Conservation (phyloP, 2,888 invertebrate species). For the Acanthosepion pharaonis region DNA sequence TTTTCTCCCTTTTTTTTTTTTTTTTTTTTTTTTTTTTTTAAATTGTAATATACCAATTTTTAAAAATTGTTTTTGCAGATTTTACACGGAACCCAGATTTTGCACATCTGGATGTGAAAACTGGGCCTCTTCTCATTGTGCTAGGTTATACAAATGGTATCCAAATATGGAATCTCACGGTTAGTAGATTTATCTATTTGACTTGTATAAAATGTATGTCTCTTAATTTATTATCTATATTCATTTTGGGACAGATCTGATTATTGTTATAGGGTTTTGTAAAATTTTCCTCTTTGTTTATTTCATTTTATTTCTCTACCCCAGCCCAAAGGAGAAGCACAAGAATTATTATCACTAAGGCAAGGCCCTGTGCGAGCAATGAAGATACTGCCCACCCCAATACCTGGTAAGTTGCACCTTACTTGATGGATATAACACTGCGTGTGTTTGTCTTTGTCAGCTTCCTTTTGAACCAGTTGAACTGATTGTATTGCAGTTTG, state of each 20-base stretch:
- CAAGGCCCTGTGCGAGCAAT: slow-evolving; percentile 90
- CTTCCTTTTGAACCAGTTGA: no score
- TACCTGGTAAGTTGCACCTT: slow-evolving; percentile 67
- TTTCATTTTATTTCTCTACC: slow-evolving; percentile 58
- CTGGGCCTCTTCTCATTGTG: slow-evolving; percentile 87
- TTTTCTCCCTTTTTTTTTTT: neutral
- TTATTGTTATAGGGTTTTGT: neutral
- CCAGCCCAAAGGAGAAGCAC: slow-evolving; percentile 92
- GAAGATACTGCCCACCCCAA: slow-evolving; percentile 88
- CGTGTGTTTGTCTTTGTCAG: neutral
- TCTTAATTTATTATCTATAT: no score
- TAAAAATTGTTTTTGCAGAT: slow-evolving; percentile 56
- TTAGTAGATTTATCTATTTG: slow-evolving; percentile 62
- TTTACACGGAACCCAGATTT: slow-evolving; percentile 68
- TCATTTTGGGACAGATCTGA: neutral
- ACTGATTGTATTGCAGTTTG: no score
- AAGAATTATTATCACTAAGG: slow-evolving; percentile 94
- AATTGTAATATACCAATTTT: no score
- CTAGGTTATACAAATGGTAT: slow-evolving; percentile 91
- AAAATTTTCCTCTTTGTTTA: neutral
- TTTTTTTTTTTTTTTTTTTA: neutral
- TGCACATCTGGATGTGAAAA: slow-evolving; percentile 76
- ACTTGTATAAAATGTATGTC: neutral
- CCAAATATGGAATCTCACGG: slow-evolving; percentile 79
- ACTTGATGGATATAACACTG: neutral